Conservation (phyloP, 2,888 invertebrate species). For the Cerceris rybyensis region DNA sequence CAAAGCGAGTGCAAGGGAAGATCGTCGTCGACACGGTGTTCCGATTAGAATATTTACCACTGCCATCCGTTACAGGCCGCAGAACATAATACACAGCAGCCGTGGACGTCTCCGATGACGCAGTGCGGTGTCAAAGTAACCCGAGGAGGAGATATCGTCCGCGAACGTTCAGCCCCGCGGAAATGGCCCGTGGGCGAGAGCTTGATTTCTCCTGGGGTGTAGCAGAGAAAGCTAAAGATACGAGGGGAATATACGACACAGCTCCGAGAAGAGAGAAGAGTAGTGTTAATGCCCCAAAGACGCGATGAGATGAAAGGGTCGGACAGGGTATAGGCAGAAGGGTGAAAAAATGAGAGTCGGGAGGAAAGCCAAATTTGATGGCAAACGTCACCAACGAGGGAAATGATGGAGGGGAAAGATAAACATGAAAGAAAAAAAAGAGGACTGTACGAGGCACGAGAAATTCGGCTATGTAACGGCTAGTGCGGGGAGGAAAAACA, state of each 20-base stretch:
- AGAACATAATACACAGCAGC: conserved; percentile 32
- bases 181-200: conserved; percentile 58
- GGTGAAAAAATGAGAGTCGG: conserved; percentile 17
- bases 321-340: conserved; percentile 7
- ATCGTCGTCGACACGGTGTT: conserved; percentile 21
- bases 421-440: neutral
- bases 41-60: conserved; percentile 58
- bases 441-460: neutral
- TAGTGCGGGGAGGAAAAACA: neutral
- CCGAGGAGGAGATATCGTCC: conserved; percentile 60
- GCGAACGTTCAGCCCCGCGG: conserved; percentile 49
- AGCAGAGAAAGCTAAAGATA: conserved; percentile 42
- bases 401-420: neutral
- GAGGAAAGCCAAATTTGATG: neutral
- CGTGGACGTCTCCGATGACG: conserved; percentile 50
- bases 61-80: conserved; percentile 39
- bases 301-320: conserved; percentile 2
- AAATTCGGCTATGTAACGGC: neutral
- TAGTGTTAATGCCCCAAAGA: neutral
- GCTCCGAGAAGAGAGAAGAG: neutral
- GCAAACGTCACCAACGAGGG: neutral
- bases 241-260: conserved; percentile 25
- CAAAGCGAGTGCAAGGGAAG: neutral
- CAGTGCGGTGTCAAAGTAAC: conserved; percentile 62
- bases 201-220: conserved; percentile 73